Evolutionary conservation across 2,113 vertebrate species (phyloP), one percentile per base, ranked within the genome.

Genomic region (Ceyx melanurus): DNA sequence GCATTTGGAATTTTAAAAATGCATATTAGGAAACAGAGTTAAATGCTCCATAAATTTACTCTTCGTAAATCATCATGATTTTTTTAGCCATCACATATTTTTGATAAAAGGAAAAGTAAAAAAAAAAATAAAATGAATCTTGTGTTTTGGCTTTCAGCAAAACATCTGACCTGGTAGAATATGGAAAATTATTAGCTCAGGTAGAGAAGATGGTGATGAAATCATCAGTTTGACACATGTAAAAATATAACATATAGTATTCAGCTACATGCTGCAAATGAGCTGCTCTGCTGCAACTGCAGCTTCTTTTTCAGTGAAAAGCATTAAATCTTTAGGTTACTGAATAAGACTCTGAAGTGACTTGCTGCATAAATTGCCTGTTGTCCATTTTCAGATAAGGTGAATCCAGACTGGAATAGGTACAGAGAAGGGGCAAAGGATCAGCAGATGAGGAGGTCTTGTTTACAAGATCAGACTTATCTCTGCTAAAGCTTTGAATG

Each of bases 51-150:
- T 23, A 13, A 33, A 65, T 46, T 65, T 53, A 18, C 6, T 85
- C 0, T 26, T 15, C 5, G 10, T 58, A 33, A 54, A 46, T 42
- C 4, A 21, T 46, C 5, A 5, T 15, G 2, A 5, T 23, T 31
- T 50, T 65, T 89, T 62, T 22, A 65, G 22, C 15, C 10, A 25
- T 37, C 3, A 22, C 1, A 0, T 31, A 4, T 68, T 29, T 67
- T 46, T 15, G 7, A 33, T 56, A 40, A 86, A 74, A 50, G 5
- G 1, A n/a, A 70, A 72, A 46, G 4, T 23, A 23, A 50, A 50
- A 23, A 50, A 11, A 50, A 50, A 50, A 50, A 0, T 23, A 50
- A 72, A 46, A 2, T 22, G 26, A 62, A 46, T 53, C 29, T 78
- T 42, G 11, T 4, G 1, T 1, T 70, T 78, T 75, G 57, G 15